phyloP scores from a whole-genome alignment of 1,140 invertebrate species.

The Cyclina sinensis region DNA sequence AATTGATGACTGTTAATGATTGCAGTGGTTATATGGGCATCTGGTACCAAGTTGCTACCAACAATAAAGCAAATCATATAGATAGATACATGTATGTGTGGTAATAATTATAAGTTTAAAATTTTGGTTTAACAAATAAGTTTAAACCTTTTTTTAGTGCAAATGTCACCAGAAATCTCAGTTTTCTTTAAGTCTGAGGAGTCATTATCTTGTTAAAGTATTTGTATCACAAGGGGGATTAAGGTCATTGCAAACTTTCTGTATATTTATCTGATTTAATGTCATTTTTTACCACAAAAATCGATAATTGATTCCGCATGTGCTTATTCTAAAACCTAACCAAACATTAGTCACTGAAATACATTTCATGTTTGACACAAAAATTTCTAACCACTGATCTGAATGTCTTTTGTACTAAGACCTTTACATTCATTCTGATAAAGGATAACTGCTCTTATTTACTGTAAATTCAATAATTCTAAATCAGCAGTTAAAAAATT shows the following conservation, averaged over 20 bases:
- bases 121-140: too few relatives aligned
- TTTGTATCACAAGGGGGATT: not conserved
- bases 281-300: not conserved
- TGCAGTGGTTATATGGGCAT: too few relatives aligned
- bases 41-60: too few relatives aligned
- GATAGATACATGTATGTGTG: too few relatives aligned
- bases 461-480: not conserved
- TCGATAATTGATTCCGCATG: not conserved
- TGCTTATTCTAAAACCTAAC: not conserved
- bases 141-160: too few relatives aligned
- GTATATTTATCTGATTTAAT: not conserved
- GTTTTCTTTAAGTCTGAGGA: too few relatives aligned
- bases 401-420: not conserved
- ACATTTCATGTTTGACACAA: slow-evolving; percentile 13
- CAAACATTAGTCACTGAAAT: slow-evolving; percentile 30
- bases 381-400: not conserved
- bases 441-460: not conserved
- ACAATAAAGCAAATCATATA: too few relatives aligned
- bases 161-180: too few relatives aligned
- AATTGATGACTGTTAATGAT: too few relatives aligned
- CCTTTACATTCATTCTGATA: not conserved
- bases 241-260: not conserved
- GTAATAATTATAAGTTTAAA: too few relatives aligned
- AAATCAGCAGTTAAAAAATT: not conserved
- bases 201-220: too few relatives aligned